These are phyloP conservation scores for Limnodromus scolopaceus DNA, from an alignment of 2,797 vertebrate species.

Conservation along the genomic window DNA sequence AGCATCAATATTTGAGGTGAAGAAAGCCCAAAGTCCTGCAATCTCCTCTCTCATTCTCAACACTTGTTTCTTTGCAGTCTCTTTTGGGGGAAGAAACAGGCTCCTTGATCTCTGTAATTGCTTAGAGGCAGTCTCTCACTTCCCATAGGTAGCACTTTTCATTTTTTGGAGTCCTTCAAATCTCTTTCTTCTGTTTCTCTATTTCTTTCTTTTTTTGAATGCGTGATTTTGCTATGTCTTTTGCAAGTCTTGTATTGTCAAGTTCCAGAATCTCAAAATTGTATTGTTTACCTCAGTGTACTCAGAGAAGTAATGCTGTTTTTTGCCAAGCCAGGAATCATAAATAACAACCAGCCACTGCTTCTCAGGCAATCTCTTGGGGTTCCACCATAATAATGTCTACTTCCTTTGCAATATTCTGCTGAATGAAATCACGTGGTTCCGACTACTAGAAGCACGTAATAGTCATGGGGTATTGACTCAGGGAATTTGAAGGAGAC, in stretches of 20 bases:
- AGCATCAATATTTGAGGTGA: background rate
- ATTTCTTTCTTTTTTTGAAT: background rate
- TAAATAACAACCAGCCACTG: background rate
- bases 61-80: background rate
- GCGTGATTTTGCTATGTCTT: background rate
- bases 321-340: background rate
- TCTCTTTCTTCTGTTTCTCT: background rate
- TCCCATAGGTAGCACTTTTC: background rate
- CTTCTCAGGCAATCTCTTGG: background rate
- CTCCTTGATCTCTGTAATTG: background rate
- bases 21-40: background rate
- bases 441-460: fast-evolving
- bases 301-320: background rate
- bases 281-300: background rate
- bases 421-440: background rate
- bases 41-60: background rate
- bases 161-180: background rate
- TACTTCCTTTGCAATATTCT: background rate
- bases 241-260: background rate
- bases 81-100: background rate
- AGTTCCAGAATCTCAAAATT: background rate
- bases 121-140: background rate
- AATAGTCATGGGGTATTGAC: background rate
- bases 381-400: background rate
- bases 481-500: background rate